A percentile compares a stretch with the other conserved stretches of the same genome.
Evolutionary conservation across 2,113 vertebrate species (phyloP).

Genomic region (Callionymus lyra): DNA sequence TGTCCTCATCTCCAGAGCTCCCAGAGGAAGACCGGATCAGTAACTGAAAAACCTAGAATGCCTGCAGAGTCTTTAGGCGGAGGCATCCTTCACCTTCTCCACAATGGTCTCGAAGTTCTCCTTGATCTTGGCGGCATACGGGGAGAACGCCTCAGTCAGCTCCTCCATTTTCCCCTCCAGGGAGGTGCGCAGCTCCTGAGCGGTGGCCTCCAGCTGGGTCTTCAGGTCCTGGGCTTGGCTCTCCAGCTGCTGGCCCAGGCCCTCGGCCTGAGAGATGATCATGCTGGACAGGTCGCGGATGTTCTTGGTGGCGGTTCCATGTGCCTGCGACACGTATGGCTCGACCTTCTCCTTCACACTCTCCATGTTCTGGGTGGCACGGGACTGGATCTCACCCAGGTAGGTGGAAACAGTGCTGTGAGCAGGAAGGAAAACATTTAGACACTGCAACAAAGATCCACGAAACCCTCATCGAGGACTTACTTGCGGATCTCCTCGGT

Average conservation of each 20-base stretch:
- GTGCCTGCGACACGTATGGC: slow-evolving; percentile 53
- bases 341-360: slow-evolving; percentile 39
- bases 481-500: slow-evolving; percentile 62
- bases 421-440: neutral
- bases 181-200: slow-evolving; percentile 48
- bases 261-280: slow-evolving; percentile 55
- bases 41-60: slow-evolving; percentile 32
- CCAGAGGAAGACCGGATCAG: slow-evolving; percentile 32
- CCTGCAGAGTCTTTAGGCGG: slow-evolving; percentile 31
- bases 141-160: slow-evolving; percentile 54
- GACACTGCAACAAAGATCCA: neutral
- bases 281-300: slow-evolving; percentile 48
- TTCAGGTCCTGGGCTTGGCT: slow-evolving; percentile 50
- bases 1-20: slow-evolving; percentile 17
- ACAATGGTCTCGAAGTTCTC: slow-evolving; percentile 55
- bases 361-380: slow-evolving; percentile 53
- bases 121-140: slow-evolving; percentile 55
- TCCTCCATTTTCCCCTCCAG: slow-evolving; percentile 61
- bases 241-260: slow-evolving; percentile 54
- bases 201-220: slow-evolving; percentile 57
- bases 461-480: slow-evolving; percentile 15
- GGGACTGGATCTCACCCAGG: slow-evolving; percentile 59
- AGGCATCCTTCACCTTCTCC: slow-evolving; percentile 55
- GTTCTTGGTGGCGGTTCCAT: slow-evolving; percentile 41
- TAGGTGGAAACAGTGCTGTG: slow-evolving; percentile 60